phyloP scores from a whole-genome alignment of 2,797 vertebrate species.

The Aeoliscus strigatus region DNA sequence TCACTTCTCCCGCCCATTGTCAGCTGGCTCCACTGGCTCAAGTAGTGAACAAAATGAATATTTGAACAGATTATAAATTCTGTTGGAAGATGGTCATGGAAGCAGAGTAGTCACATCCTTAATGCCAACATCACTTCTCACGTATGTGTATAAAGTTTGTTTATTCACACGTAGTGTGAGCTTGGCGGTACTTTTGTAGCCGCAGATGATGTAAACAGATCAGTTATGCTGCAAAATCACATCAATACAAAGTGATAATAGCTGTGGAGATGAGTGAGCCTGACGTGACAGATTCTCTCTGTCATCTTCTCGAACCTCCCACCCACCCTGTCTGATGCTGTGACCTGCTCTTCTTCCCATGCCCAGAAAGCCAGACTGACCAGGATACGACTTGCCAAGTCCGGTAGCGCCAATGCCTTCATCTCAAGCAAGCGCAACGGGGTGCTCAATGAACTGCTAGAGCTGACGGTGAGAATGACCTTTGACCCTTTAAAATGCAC shows the following conservation, averaged over 20 bases:
- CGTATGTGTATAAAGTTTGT: too few relatives aligned
- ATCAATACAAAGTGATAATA: neutral
- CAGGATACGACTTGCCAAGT: constrained; percentile 91
- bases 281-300: constrained; percentile 32
- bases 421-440: constrained; percentile 91
- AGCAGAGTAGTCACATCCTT: too few relatives aligned
- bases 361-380: constrained; percentile 89
- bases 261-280: constrained; percentile 13
- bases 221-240: too few relatives aligned
- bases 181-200: too few relatives aligned
- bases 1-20: too few relatives aligned
- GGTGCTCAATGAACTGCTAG: constrained; percentile 86
- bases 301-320: constrained; percentile 35
- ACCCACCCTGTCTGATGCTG: constrained; percentile 47
- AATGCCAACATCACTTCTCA: too few relatives aligned
- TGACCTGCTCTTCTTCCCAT: constrained; percentile 56
- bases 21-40: too few relatives aligned
- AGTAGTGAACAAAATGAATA: too few relatives aligned
- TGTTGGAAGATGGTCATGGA: too few relatives aligned
- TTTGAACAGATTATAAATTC: too few relatives aligned
- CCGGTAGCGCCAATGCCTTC: constrained; percentile 86
- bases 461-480: constrained; percentile 84
- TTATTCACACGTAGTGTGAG: too few relatives aligned
- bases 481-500: constrained; percentile 16
- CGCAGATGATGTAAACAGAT: too few relatives aligned